Evolutionary conservation across 2,797 vertebrate species (phyloP).

Genomic region (Clamator glandarius): DNA sequence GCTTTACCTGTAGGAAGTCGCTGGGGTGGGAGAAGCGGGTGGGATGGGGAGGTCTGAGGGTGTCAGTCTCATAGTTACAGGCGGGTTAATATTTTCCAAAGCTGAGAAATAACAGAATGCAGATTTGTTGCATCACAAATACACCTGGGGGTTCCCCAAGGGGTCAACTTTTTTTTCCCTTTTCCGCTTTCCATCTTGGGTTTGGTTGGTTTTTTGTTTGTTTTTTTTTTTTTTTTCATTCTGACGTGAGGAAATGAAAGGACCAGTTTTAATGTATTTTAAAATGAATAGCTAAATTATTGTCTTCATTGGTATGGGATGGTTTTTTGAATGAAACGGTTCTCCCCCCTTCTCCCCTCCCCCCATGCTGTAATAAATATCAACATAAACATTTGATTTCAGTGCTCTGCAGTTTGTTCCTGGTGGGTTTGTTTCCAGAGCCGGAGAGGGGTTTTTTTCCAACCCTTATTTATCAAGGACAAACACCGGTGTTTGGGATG

Average conservation of each 20-base stretch:
- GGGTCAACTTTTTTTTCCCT: background rate
- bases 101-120: background rate
- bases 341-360: slow-evolving; percentile 4
- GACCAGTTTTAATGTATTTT: slow-evolving; percentile 71
- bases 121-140: slow-evolving; percentile 32
- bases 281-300: slow-evolving; percentile 78
- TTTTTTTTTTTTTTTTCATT: background rate
- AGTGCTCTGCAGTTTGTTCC: slow-evolving; percentile 53
- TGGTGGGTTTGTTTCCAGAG: background rate
- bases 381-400: slow-evolving; percentile 72
- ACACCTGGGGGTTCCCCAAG: background rate
- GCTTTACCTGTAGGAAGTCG: slow-evolving; percentile 57
- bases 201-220: background rate
- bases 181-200: background rate
- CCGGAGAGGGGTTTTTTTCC: background rate
- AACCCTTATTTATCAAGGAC: background rate
- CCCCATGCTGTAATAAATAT: slow-evolving; percentile 78
- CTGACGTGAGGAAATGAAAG: slow-evolving; percentile 49
- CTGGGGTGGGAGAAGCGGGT: background rate
- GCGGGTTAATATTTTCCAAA: slow-evolving; percentile 58
- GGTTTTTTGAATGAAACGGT: slow-evolving; percentile 74
- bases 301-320: slow-evolving; percentile 76
- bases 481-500: background rate
- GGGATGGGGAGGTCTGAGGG: background rate
- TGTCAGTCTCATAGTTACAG: slow-evolving; percentile 65